These are phyloP conservation scores for Ictalurus furcatus DNA, from an alignment of 2,113 vertebrate species.

Conservation along the genomic window DNA sequence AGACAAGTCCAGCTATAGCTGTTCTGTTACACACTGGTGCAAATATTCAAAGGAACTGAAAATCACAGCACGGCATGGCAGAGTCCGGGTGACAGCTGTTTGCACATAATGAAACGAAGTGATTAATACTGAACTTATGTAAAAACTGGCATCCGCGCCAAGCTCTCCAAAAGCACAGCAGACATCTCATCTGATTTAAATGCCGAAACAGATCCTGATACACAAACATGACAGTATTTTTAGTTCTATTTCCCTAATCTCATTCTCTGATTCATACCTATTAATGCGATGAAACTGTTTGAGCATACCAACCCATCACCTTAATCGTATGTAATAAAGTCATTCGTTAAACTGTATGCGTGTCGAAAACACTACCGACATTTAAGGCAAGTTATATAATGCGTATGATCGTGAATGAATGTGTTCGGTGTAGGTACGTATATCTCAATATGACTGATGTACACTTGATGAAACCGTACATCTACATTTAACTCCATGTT, in stretches of 20 bases:
- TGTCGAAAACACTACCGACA: not conserved
- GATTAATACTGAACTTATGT: not conserved
- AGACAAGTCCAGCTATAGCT: not conserved
- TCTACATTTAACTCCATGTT: no score
- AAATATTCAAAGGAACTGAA: not conserved
- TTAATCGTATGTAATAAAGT: not conserved
- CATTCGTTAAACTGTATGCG: not conserved
- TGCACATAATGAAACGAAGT: constrained; percentile 10
- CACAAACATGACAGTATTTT: not conserved
- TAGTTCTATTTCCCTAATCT: not conserved
- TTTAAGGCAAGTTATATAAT: not conserved
- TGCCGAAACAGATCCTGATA: not conserved
- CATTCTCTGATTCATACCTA: not conserved
- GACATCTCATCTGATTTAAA: not conserved
- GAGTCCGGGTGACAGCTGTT: not conserved
- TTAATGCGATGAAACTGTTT: not conserved
- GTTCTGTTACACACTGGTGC: not conserved
- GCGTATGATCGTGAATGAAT: not conserved
- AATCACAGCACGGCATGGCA: constrained; percentile 6
- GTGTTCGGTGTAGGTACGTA: no score
- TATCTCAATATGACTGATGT: no score
- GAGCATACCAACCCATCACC: not conserved
- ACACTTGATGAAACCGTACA: no score
- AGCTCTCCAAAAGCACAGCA: not conserved
- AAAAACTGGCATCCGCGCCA: not conserved